A percentile compares a stretch with the other conserved stretches of the same genome.
phyloP scores from a whole-genome alignment of 1,140 invertebrate genomes.

The Cylas formicarius region DNA sequence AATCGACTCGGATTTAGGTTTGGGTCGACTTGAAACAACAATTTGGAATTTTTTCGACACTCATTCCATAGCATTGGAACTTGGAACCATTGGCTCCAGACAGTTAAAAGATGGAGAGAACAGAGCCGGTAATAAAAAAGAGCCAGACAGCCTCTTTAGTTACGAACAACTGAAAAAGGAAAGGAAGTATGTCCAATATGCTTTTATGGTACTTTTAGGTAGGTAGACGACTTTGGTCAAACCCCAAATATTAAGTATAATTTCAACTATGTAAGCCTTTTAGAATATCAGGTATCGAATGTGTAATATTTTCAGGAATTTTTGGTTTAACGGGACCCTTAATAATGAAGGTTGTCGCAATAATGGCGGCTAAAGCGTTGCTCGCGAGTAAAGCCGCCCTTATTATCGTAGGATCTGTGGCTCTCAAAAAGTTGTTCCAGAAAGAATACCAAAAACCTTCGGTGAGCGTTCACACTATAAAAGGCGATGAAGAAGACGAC shows the following conservation, averaged over 20 bases:
- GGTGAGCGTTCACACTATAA: constrained; percentile 49
- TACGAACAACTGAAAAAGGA: constrained; percentile 30
- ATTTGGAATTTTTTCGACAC: constrained; percentile 32
- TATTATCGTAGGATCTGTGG: constrained; percentile 60
- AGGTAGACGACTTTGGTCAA: too few species aligned
- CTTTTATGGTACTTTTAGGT: constrained; percentile 50
- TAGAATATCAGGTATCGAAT: background rate
- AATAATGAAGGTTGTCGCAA: constrained; percentile 54
- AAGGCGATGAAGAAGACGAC: constrained; percentile 29
- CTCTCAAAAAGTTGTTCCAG: constrained; percentile 60
- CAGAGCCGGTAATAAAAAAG: constrained; percentile 13
- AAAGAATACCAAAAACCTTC: constrained; percentile 53
- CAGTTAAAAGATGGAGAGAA: constrained; percentile 11
- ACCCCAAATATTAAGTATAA: too few species aligned
- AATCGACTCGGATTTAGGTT: too few species aligned
- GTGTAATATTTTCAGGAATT: constrained; percentile 41
- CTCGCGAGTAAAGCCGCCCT: constrained; percentile 61
- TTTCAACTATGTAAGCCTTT: background rate
- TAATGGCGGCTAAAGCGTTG: constrained; percentile 59
- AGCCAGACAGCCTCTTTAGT: constrained; percentile 18
- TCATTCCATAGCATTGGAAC: constrained; percentile 32
- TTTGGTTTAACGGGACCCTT: constrained; percentile 53
- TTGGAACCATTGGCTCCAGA: constrained; percentile 16
- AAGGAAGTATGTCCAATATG: constrained; percentile 34
- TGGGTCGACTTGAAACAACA: constrained; percentile 21